Evolutionary conservation across 2,797 vertebrate species (phyloP).

Genomic region (Pyrocephalus nanus): DNA sequence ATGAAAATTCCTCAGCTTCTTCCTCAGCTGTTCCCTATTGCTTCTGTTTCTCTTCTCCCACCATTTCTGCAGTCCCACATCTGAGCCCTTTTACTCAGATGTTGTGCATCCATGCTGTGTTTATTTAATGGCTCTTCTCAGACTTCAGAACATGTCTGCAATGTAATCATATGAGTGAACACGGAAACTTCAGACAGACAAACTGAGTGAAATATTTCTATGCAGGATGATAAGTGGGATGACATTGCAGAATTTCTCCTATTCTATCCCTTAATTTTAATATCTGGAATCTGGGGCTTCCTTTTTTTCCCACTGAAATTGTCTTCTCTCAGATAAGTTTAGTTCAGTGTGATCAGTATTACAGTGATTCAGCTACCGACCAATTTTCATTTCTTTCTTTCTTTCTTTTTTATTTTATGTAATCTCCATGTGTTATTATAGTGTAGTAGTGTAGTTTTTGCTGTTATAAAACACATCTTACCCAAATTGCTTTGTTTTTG

Average conservation of each 20-base stretch:
- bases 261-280: not conserved
- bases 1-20: not conserved
- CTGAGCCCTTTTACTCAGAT: not conserved
- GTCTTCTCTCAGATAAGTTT: not conserved
- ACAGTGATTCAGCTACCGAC: not conserved
- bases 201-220: not conserved
- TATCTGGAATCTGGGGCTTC: not conserved
- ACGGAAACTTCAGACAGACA: not conserved
- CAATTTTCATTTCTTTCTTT: not conserved
- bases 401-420: not conserved
- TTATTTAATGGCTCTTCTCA: not conserved
- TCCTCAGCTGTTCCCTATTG: not conserved
- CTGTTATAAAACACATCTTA: not conserved
- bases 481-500: not conserved
- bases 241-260: not conserved
- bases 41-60: not conserved
- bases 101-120: fast-evolving
- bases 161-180: not conserved
- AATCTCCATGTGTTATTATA: not conserved
- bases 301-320: not conserved
- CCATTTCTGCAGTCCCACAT: not conserved
- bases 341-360: not conserved
- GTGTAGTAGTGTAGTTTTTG: not conserved
- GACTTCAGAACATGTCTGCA: not conserved
- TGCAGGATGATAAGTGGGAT: not conserved